Base-by-base conservation (phyloP, 2,888 invertebrate genomes). In the Lithophane semibrunnea region DNA sequence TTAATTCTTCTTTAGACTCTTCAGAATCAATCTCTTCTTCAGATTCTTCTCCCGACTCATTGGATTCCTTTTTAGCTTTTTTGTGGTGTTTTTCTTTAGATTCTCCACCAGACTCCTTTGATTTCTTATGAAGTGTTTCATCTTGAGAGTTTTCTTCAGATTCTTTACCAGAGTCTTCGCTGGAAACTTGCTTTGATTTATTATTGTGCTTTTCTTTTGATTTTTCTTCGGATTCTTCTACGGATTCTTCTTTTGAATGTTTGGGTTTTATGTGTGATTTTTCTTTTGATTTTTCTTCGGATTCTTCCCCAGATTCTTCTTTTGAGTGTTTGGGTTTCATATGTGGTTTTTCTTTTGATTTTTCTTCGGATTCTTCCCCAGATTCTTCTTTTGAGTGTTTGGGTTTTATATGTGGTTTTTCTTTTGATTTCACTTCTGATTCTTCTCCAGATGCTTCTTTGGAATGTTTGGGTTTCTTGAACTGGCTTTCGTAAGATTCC, bases 41-140 rank as follows among this genome's bases (percentile, higher is more conserved):
- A 2, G 73, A 76, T 60, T 75, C 61, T 24, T 78, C 74, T 60
- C 7, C 60, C 3, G 70, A 75, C 5, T 74, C 60, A 5, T 78
- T 65, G 16, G 81, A 61, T 42, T 68, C 64, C 29, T 67, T 70
- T 49, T 74, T 67, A 52, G 68, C 13, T 21, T 71, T 54, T 21
- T n/a, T 63, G 0, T 73, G 18, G 13, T 66, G 65, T 54, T 77
- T 63, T 68, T 77, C 75, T 71, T 82, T 8, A 18, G 82, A 76
- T 73, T 80, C 58, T 54, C 88, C 85, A 72, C 12, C 18, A n/a
- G 74, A 49, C 1, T 70, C 69, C 12, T 63, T 74, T 8, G 56
- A 56, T 76, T 69, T 58, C 2, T 52, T 54, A 12, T 52, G 42
- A 18, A 24, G 5, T 42, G 29, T 71, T 63, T 47, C 49, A 52